Conservation (phyloP, 2,888 invertebrate species). For the Xanthorhoe spadicearia region DNA sequence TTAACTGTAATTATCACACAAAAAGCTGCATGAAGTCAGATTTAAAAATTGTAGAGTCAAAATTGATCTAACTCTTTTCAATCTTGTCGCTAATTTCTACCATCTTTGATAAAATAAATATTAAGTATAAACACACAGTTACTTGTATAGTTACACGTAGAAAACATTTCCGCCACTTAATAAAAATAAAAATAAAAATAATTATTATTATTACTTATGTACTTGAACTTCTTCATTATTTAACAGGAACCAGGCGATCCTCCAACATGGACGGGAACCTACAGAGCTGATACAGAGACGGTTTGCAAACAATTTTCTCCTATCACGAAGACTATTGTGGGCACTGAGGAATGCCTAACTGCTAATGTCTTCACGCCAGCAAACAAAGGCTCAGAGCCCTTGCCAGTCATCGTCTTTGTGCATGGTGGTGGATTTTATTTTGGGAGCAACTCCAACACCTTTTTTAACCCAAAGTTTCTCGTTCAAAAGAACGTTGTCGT, state of each 20-base stretch:
- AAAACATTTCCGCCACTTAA: too few relatives aligned
- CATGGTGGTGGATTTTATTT: conserved; percentile 52
- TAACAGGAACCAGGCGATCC: conserved; percentile 19
- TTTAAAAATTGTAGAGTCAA: too few relatives aligned
- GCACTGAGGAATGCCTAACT: conserved; percentile 23
- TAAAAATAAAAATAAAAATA: too few relatives aligned
- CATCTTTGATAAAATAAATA: too few relatives aligned
- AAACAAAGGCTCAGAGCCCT: neutral
- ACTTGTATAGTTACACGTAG: too few relatives aligned
- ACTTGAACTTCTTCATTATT: neutral
- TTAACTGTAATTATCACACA: too few relatives aligned
- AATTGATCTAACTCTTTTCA: too few relatives aligned
- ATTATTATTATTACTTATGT: too few relatives aligned
- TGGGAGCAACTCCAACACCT: conserved; percentile 49
- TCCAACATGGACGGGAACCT: conserved; percentile 15
- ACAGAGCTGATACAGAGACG: conserved; percentile 5
- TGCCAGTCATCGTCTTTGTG: conserved; percentile 43
- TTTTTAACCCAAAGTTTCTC: conserved; percentile 55
- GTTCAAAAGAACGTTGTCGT: conserved; percentile 51
- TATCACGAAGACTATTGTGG: conserved; percentile 1
- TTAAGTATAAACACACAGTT: too few relatives aligned
- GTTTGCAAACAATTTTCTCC: conserved; percentile 24
- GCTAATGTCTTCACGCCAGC: conserved; percentile 17
- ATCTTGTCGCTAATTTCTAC: too few relatives aligned
- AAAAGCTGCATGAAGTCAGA: too few relatives aligned